Evolutionary conservation across 1,140 invertebrate genomes (phyloP).

Genomic region (Pissodes strobi): DNA sequence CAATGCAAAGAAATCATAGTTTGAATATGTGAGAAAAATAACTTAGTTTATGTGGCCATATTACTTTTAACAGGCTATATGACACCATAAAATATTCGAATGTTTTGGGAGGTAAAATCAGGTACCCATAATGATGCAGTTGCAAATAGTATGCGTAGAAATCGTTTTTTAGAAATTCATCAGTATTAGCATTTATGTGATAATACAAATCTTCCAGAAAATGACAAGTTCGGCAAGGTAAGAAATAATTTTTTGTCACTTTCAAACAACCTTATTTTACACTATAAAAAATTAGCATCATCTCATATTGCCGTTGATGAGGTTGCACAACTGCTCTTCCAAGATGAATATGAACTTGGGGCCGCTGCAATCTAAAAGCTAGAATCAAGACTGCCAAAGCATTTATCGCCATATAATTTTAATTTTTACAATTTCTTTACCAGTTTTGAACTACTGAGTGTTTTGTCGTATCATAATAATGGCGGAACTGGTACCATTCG

Average conservation of each 20-base stretch:
- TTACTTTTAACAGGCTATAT: background rate
- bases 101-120: too few species aligned
- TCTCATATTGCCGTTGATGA: slow-evolving; percentile 23
- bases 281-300: background rate
- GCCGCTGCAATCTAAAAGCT: too few species aligned
- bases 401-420: background rate
- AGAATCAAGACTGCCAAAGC: too few species aligned
- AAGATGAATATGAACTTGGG: background rate
- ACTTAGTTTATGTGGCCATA: background rate
- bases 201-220: too few species aligned
- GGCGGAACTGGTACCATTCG: too few species aligned
- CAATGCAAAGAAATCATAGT: too few species aligned
- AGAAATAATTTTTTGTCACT: slow-evolving; percentile 7
- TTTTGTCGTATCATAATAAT: background rate
- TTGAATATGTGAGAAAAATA: background rate
- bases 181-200: slow-evolving; percentile 9
- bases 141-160: background rate
- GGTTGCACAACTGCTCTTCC: too few species aligned
- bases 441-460: background rate
- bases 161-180: background rate
- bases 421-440: slow-evolving; percentile 14
- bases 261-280: slow-evolving; percentile 9
- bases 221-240: too few species aligned
- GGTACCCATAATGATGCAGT: too few species aligned
- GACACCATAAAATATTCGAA: background rate